These are phyloP conservation scores for Hormiphora californensis DNA, from an alignment of 37 sponge, comb jelly and placozoan genomes.

Conservation along the genomic window DNA sequence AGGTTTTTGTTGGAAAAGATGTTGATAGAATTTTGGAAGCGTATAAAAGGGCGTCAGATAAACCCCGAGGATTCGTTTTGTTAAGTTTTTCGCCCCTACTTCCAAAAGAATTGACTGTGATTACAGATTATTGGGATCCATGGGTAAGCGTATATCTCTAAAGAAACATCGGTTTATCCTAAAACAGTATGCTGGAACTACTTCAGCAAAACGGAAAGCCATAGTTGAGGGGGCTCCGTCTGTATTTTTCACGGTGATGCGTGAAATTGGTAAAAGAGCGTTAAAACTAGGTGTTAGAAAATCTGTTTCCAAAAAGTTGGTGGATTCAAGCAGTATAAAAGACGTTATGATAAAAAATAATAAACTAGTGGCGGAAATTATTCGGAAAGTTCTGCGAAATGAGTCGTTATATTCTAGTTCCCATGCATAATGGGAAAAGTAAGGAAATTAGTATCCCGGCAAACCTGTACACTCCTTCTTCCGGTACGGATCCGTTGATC, in stretches of 20 bases:
- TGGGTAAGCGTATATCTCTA: slow-evolving; percentile 25
- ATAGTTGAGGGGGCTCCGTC: neutral
- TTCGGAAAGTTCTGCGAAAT: too few species aligned
- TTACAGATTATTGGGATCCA: slow-evolving; percentile 23
- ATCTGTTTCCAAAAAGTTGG: neutral
- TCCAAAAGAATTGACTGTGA: slow-evolving; percentile 4
- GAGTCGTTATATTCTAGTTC: too few species aligned
- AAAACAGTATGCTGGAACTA: neutral
- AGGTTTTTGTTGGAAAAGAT: neutral
- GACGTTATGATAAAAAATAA: too few species aligned
- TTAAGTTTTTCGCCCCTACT: neutral
- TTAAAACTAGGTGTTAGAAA: too few species aligned
- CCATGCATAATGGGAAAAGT: too few species aligned
- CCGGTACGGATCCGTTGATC: too few species aligned
- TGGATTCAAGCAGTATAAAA: too few species aligned
- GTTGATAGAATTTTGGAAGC: neutral
- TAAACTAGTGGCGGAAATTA: too few species aligned
- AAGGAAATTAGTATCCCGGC: too few species aligned
- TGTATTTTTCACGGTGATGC: neutral
- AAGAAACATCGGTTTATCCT: slow-evolving; percentile 14
- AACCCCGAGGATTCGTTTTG: neutral
- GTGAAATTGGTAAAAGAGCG: neutral
- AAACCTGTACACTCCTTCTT: too few species aligned
- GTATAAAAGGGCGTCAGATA: neutral
- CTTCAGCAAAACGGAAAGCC: neutral